Conservation (phyloP, 2,113 vertebrate genomes). For the Pseudorectes ferrugineus region DNA sequence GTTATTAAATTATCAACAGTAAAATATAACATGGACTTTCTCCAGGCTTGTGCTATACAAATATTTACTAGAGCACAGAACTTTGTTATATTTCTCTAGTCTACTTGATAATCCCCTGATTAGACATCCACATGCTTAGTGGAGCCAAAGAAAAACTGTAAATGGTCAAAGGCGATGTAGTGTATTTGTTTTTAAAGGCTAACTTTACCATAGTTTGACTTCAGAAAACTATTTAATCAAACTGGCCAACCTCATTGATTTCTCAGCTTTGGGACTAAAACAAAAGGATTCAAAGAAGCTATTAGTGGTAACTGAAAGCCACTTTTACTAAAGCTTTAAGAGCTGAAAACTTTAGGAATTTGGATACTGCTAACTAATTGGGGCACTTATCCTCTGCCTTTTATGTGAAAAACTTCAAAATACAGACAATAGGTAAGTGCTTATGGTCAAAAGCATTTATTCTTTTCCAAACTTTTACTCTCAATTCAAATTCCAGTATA, state of each 20-base stretch:
- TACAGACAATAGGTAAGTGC: not conserved
- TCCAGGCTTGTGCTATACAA: constrained; percentile 72
- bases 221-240: constrained; percentile 64
- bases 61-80: constrained; percentile 73
- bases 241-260: constrained; percentile 65
- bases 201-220: constrained; percentile 63
- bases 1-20: constrained; percentile 73
- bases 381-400: not conserved
- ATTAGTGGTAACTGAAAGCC: constrained; percentile 57
- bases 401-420: constrained; percentile 28
- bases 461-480: not conserved
- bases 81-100: constrained; percentile 73
- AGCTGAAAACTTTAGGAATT: constrained; percentile 14
- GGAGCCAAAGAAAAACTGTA: constrained; percentile 66
- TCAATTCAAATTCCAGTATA: not conserved
- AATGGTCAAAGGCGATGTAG: constrained; percentile 59
- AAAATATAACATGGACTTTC: constrained; percentile 65
- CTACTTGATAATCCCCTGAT: constrained; percentile 79
- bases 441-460: not conserved
- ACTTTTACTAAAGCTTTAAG: constrained; percentile 31
- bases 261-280: constrained; percentile 59
- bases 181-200: constrained; percentile 62
- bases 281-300: constrained; percentile 62
- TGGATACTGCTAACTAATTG: constrained; percentile 22
- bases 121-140: constrained; percentile 64